Evolutionary conservation across 2,797 vertebrate genomes (phyloP).

Genomic region (Oreochromis grahami): DNA sequence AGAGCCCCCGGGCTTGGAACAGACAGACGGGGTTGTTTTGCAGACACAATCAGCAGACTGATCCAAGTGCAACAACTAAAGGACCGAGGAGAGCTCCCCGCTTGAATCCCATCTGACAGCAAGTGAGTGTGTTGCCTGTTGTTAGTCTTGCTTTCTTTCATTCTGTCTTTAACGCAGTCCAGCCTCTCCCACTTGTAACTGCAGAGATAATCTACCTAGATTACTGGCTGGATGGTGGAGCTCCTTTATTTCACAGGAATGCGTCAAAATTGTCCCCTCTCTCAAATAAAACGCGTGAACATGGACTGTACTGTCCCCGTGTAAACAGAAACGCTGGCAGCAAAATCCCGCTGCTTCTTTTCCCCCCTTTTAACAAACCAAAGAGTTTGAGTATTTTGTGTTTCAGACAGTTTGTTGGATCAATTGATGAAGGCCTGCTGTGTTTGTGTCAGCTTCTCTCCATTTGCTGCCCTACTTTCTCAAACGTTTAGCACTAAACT

Average conservation of each 20-base stretch:
- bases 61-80: slow-evolving; percentile 54
- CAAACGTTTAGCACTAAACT: not conserved
- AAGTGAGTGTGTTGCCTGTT: slow-evolving; percentile 64
- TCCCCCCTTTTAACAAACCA: not conserved
- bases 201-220: slow-evolving; percentile 36
- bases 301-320: not conserved
- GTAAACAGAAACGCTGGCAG: not conserved
- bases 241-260: slow-evolving; percentile 27
- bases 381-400: not conserved
- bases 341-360: not conserved
- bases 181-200: slow-evolving; percentile 44
- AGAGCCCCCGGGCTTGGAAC: slow-evolving; percentile 42
- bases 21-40: slow-evolving; percentile 40
- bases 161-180: slow-evolving; percentile 22
- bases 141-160: slow-evolving; percentile 44
- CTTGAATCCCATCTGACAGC: slow-evolving; percentile 60
- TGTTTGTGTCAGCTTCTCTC: not conserved
- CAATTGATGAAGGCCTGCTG: not conserved
- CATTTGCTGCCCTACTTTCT: not conserved
- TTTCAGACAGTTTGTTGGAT: not conserved
- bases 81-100: slow-evolving; percentile 55
- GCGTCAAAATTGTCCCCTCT: not conserved
- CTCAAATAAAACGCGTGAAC: not conserved
- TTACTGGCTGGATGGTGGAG: slow-evolving; percentile 19
- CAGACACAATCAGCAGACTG: slow-evolving; percentile 45